Conservation (phyloP, 2,113 vertebrate genomes). For the Acanthisitta chloris region DNA sequence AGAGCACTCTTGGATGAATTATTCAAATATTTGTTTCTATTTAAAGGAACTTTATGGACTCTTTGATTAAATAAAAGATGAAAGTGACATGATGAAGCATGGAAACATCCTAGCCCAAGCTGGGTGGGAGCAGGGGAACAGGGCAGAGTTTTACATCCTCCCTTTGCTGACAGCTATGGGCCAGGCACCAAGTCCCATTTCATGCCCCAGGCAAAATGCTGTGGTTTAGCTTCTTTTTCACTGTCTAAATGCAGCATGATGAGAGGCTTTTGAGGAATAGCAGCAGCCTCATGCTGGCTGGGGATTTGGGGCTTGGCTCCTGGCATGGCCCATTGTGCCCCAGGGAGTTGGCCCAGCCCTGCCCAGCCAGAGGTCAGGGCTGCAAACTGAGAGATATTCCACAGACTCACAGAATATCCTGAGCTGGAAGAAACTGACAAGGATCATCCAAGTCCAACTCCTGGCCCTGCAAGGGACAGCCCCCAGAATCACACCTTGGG, state of each 20-base stretch:
- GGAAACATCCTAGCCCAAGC: not conserved
- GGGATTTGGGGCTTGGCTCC: not conserved
- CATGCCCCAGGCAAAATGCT: not conserved
- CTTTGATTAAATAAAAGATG: conserved; percentile 51
- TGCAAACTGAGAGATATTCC: not conserved
- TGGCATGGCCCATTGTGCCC: not conserved
- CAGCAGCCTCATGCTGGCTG: not conserved
- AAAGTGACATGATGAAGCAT: not conserved
- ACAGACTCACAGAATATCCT: not conserved
- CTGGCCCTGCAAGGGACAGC: not conserved
- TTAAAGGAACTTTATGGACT: conserved; percentile 22
- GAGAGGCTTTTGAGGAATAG: not conserved
- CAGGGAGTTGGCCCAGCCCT: not conserved
- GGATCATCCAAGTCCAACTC: rapidly evolving
- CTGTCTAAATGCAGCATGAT: not conserved
- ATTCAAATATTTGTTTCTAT: conserved; percentile 64
- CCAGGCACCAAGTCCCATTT: not conserved
- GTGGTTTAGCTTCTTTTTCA: not conserved
- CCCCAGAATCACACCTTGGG: not conserved
- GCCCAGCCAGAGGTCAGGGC: rapidly evolving
- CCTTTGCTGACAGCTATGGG: not conserved
- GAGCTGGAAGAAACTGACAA: not conserved
- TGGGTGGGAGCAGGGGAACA: not conserved
- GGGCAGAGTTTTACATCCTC: not conserved
- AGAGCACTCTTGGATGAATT: conserved; percentile 57